Evolutionary conservation across 1,140 invertebrate species (phyloP).

Genomic region (Sycophaga agraensis): DNA sequence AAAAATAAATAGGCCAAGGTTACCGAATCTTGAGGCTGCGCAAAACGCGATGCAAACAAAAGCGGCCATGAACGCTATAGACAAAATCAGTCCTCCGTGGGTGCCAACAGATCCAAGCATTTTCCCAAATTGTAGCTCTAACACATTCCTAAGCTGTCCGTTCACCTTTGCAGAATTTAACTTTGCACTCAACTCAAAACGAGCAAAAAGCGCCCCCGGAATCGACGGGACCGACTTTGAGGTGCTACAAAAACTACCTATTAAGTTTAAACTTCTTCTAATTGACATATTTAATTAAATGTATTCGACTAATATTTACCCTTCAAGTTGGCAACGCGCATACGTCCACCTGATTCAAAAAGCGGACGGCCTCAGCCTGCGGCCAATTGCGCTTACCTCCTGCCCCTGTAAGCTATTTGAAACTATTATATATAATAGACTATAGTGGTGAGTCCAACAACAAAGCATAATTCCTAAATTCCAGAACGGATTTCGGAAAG

Average conservation of each 20-base stretch:
- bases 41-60: not conserved
- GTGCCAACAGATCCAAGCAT: not conserved
- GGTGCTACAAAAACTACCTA: not conserved
- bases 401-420: not conserved
- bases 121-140: not conserved
- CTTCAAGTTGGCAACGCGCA: not conserved
- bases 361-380: not conserved
- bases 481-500: constrained; percentile 2
- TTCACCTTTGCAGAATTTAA: not conserved
- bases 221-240: too few relatives aligned
- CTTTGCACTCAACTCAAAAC: not conserved
- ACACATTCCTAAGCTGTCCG: not conserved
- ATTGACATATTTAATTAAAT: not conserved
- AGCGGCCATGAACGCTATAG: not conserved
- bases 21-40: not conserved
- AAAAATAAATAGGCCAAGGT: not conserved
- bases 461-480: not conserved
- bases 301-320: not conserved
- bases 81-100: not conserved
- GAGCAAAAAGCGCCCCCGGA: not conserved
- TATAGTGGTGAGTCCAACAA: not conserved
- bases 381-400: not conserved
- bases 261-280: not conserved
- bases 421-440: not conserved
- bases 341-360: not conserved